Percentiles rank a stretch among this genome's conserved stretches.
Conservation (phyloP, 2,888 invertebrate genomes). For the Nymphalis c-album region DNA sequence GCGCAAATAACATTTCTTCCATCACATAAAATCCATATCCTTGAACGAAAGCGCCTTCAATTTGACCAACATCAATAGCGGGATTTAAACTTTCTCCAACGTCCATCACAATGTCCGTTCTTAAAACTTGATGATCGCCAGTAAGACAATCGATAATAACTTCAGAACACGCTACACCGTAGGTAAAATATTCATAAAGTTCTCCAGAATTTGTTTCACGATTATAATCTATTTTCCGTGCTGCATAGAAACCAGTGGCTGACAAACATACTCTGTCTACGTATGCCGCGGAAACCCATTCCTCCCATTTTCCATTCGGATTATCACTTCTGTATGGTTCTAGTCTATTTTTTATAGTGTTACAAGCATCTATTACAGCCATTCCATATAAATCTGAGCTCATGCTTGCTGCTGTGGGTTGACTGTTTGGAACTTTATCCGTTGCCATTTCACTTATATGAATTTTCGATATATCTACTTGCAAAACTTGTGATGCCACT, state of each 20-base stretch:
- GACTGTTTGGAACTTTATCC: conserved; percentile 91
- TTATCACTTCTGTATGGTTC: conserved; percentile 84
- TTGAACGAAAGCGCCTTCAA: conserved; percentile 94
- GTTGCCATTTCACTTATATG: conserved; percentile 88
- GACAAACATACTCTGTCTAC: conserved; percentile 85
- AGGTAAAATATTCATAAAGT: conserved; percentile 89
- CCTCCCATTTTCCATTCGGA: conserved; percentile 87
- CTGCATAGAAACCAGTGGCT: conserved; percentile 87
- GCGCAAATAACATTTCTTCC: conserved; percentile 90
- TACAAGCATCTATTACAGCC: conserved; percentile 89
- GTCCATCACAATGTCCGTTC: conserved; percentile 95
- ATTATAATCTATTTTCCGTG: conserved; percentile 84
- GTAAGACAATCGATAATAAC: conserved; percentile 94
- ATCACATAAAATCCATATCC: conserved; percentile 92
- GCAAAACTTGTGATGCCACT: conserved; percentile 86
- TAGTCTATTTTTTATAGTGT: conserved; percentile 83
- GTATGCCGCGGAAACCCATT: conserved; percentile 88
- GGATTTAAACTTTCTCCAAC: conserved; percentile 93
- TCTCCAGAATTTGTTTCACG: conserved; percentile 84
- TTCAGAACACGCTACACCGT: conserved; percentile 89
- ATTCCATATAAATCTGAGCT: conserved; percentile 91
- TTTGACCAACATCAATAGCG: conserved; percentile 94
- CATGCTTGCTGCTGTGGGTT: conserved; percentile 89
- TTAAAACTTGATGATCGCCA: conserved; percentile 90
- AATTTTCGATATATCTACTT: conserved; percentile 83